Evolutionary conservation across 2,113 vertebrate species (phyloP).

Genomic region (Sialia sialis): DNA sequence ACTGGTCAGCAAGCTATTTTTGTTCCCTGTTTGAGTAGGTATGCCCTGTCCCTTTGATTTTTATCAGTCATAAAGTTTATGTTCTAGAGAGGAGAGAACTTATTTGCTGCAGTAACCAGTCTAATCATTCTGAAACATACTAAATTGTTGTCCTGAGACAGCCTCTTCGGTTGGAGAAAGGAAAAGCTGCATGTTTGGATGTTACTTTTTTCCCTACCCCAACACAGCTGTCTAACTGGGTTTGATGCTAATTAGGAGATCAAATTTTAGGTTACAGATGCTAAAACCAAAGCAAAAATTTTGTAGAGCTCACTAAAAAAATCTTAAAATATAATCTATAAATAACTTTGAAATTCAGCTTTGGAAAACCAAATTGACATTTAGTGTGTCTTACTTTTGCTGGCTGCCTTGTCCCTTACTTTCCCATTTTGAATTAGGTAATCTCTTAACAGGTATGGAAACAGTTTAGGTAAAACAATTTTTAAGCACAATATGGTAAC

Average conservation of each 20-base stretch:
- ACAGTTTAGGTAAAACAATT: background rate
- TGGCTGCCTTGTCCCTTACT: background rate
- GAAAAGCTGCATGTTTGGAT: background rate
- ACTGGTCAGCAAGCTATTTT: background rate
- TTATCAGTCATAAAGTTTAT: background rate
- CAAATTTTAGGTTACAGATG: conserved; percentile 38
- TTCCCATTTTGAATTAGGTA: background rate
- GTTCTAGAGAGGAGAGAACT: background rate
- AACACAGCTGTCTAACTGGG: conserved; percentile 43
- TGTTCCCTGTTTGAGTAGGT: background rate
- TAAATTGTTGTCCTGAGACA: background rate
- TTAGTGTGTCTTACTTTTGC: background rate
- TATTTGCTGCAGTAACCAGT: background rate
- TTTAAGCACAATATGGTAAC: background rate
- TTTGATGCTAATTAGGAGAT: background rate
- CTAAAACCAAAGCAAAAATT: conserved; percentile 17
- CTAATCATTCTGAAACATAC: background rate
- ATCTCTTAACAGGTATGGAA: background rate
- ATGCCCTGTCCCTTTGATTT: background rate
- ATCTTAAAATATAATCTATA: background rate
- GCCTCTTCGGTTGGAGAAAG: background rate
- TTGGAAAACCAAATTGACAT: background rate
- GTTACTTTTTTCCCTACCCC: background rate
- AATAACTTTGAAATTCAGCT: background rate
- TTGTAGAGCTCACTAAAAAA: background rate